Conservation (phyloP, 1,140 invertebrate genomes). For the Drosophila nasuta region DNA sequence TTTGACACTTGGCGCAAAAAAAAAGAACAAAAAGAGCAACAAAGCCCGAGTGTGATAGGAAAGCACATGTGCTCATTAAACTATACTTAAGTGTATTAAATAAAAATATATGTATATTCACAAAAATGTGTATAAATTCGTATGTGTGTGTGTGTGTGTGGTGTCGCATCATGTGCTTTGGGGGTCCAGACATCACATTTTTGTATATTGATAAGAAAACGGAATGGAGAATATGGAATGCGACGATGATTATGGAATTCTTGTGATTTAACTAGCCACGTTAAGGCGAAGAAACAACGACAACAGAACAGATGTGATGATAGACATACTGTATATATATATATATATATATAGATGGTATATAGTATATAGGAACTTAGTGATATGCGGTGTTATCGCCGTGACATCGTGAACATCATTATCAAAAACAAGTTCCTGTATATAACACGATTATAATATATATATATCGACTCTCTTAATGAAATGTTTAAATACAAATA, state of each 20-base stretch:
- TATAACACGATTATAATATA: background rate
- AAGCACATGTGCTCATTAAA: slow-evolving; percentile 45
- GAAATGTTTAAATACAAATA: background rate
- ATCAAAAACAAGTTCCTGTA: slow-evolving; percentile 26
- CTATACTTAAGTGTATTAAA: slow-evolving; percentile 32
- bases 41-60: slow-evolving; percentile 29
- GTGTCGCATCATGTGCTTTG: slow-evolving; percentile 13
- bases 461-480: background rate
- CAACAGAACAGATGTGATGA: background rate
- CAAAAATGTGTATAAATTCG: too few species aligned
- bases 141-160: slow-evolving; percentile 1
- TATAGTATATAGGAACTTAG: background rate
- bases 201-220: slow-evolving; percentile 26
- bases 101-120: slow-evolving; percentile 24
- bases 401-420: slow-evolving; percentile 18
- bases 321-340: background rate
- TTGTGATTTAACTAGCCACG: slow-evolving; percentile 36
- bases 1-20: slow-evolving; percentile 58
- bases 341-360: background rate
- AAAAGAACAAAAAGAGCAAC: background rate
- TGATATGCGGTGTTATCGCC: slow-evolving; percentile 13
- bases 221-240: background rate
- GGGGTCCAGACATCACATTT: slow-evolving; percentile 22
- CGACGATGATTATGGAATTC: slow-evolving; percentile 16
- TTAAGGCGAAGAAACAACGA: slow-evolving; percentile 6